These are phyloP conservation scores for Rhagonycha fulva DNA, from an alignment of 2,888 invertebrate species.

Conservation along the genomic window DNA sequence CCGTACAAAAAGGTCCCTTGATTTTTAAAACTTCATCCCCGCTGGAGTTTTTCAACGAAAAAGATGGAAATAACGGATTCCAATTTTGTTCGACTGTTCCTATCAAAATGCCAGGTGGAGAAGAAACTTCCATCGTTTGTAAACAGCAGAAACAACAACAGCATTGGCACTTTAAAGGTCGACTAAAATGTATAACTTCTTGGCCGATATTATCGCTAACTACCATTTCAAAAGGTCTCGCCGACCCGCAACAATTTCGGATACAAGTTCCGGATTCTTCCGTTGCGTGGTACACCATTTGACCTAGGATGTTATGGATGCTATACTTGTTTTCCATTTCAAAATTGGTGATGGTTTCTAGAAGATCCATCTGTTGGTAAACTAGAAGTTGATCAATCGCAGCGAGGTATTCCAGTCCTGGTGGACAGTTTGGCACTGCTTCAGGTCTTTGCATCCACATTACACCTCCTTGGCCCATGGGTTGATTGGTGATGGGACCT, in stretches of 20 bases:
- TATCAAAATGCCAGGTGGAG: conserved; percentile 72
- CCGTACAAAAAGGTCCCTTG: conserved; percentile 81
- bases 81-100: conserved; percentile 78
- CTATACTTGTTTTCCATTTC: conserved; percentile 90
- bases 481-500: background rate
- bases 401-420: conserved; percentile 80
- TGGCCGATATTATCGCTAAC: conserved; percentile 80
- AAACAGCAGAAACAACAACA: conserved; percentile 89
- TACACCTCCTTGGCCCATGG: background rate
- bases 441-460: background rate
- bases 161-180: conserved; percentile 79
- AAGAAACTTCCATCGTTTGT: conserved; percentile 76
- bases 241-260: conserved; percentile 80
- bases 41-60: conserved; percentile 71
- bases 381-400: conserved; percentile 75
- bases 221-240: conserved; percentile 85
- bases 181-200: conserved; percentile 84
- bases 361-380: conserved; percentile 70
- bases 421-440: conserved; percentile 67
- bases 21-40: conserved; percentile 78
- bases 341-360: conserved; percentile 76
- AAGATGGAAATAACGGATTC: conserved; percentile 75
- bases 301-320: conserved; percentile 76
- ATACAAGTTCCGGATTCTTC: conserved; percentile 87
- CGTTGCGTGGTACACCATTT: conserved; percentile 78